Evolutionary conservation across 2,888 invertebrate species (phyloP), one percentile per base, ranked within the genome.

Genomic region (Bhutanitis thaidina): DNA sequence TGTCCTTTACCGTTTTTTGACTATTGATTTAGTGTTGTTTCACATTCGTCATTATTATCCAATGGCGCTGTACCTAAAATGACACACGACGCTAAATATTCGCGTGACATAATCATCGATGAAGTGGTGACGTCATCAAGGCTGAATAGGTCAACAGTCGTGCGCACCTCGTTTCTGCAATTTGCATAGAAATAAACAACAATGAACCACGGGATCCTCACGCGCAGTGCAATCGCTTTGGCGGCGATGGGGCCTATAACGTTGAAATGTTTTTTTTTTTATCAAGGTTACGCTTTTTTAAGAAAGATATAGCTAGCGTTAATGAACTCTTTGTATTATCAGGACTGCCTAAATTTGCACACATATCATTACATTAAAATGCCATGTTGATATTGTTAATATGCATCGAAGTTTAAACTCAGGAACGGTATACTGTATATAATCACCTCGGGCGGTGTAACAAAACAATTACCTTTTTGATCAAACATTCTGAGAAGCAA

Each of bases 71-170:
- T 34, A 12, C 38, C 43, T 51, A 55, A 58, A 49, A 55, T 50
- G 49, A 55, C 56, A 58, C 41, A 38, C 41, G 27, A n/a, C 49
- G 53, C 54, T 61, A 58, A 65, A 61, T 63, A 34, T 67, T 67
- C 60, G 64, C 55, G 58, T 64, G 64, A 62, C 64, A 67, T 56
- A 52, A 61, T 57, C 49, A 32, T 36, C 20, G 61, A 54, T 32
- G 30, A 25, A 30, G 7, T 8, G 14, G 32, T 79, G 74, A 79
- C 79, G 80, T 79, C 77, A 80, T 52, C 68, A 67, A 73, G 69
- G 73, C 74, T 76, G 63, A 61, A 56, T 62, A 59, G 70, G 68
- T 69, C 69, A 64, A 67, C 64, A 67, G 65, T 72, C 74, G 67
- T 70, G 72, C 71, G 72, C 68, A 64, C 54, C 59, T 74, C 55